These are phyloP conservation scores for Nannospalax galili DNA, from an alignment of 2,113 vertebrate species.

Conservation along the genomic window DNA sequence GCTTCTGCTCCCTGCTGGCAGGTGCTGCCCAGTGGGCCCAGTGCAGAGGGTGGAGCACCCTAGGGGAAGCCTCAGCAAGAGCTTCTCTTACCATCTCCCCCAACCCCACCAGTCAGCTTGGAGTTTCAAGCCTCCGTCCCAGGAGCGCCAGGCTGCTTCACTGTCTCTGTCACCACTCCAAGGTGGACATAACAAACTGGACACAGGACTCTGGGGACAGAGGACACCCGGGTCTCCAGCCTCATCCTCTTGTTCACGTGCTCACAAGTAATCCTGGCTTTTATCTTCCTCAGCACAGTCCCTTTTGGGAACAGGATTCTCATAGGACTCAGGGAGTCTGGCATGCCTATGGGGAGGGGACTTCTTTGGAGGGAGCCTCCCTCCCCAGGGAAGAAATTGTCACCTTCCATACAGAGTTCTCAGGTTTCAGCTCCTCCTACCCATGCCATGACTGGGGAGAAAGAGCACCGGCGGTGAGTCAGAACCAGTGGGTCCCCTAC, in stretches of 20 bases:
- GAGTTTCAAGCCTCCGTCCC: not conserved
- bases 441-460: too few relatives aligned
- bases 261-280: not conserved
- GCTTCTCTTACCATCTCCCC: fast-evolving
- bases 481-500: too few relatives aligned
- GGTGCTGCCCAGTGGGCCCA: fast-evolving
- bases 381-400: too few relatives aligned
- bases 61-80: not conserved
- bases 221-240: not conserved
- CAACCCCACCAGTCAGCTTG: too few relatives aligned
- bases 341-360: too few relatives aligned
- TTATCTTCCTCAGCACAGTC: not conserved
- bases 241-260: not conserved
- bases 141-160: not conserved
- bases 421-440: too few relatives aligned
- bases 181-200: not conserved
- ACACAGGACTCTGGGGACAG: not conserved
- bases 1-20: not conserved
- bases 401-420: too few relatives aligned
- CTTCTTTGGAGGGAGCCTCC: too few relatives aligned
- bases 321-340: too few relatives aligned
- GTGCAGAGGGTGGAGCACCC: not conserved
- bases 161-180: fast-evolving
- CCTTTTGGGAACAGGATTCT: too few relatives aligned
- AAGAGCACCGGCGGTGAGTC: too few relatives aligned